Base-by-base conservation (phyloP, 1,140 invertebrate species). In the Rhagoletis zephyria region DNA sequence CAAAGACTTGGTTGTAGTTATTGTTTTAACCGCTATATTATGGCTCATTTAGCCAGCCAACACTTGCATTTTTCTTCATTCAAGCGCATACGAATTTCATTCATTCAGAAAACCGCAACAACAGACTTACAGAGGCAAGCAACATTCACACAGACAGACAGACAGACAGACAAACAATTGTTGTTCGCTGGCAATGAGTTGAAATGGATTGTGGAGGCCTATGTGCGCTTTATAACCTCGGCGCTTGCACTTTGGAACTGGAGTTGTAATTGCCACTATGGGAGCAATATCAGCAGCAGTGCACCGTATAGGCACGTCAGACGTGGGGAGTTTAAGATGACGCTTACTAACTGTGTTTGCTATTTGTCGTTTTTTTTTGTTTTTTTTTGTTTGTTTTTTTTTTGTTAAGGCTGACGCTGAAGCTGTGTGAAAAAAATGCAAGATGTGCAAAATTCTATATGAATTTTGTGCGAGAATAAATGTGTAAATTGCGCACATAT, bases 61-160 rank as follows among this genome's bases (percentile, higher is more conserved):
- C 85, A 85, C 85, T 85, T 85, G 85, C 85, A 85, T 85, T 85
- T 85, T 85, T 85, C 85, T 67, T 87, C 86, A 87, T 87, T 87
- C 86, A 87, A 87, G 61, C 86, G 61, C 16, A 63, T 19, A 30
- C 40, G 61, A 81, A 81, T 67, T 67, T 87, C 86, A 87, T 87
- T 87, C 86, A 87, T 87, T 19, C 48, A 87, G 86, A 87, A 87
- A 87, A 87, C 86, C 86, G 86, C 86, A 87, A 67, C 40, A 51
- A 5, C 63, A 16, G 30, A 86, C n/a, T 7, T 51, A 40, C 85
- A 63, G 85, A 74, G 40, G 30, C 30, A 4, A 67, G 30, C 64
- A 30, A 63, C 7, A 60, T 16, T 5, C n/a, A 67, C n/a, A 67
- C 64, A 67, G 64, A 67, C 64, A 67, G 30, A 65, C n/a, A 67